Evolutionary conservation across 2,797 vertebrate genomes (phyloP).

Genomic region (Gambusia yucatana): DNA sequence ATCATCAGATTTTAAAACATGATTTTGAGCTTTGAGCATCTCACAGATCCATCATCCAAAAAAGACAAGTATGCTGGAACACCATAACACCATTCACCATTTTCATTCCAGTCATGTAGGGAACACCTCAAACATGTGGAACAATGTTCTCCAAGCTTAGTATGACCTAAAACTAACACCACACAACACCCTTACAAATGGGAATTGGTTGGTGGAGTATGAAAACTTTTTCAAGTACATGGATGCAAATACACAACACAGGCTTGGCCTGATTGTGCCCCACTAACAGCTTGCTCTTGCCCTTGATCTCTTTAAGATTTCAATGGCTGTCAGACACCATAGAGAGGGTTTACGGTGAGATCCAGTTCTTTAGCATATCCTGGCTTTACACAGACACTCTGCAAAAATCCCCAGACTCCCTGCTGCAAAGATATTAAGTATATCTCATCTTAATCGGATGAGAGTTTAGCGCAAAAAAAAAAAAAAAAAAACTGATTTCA

Average conservation of each 20-base stretch:
- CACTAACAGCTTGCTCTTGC: background rate
- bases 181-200: background rate
- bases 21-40: background rate
- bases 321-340: background rate
- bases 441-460: conserved; percentile 46
- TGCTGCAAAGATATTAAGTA: conserved; percentile 28
- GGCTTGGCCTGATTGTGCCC: conserved; percentile 7
- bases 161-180: background rate
- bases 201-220: background rate
- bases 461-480: conserved; percentile 27
- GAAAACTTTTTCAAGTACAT: background rate
- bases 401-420: conserved; percentile 2
- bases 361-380: conserved; percentile 8
- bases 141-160: background rate
- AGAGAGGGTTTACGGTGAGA: background rate
- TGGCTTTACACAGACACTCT: conserved; percentile 15
- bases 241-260: background rate
- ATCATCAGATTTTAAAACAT: background rate
- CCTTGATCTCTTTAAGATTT: conserved; percentile 1
- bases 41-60: background rate
- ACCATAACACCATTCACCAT: background rate
- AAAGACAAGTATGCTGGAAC: background rate
- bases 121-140: background rate
- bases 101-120: background rate
- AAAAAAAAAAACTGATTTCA: conserved; percentile 16